Conservation (phyloP, 2,797 vertebrate species). For the Argyrosomus regius region DNA sequence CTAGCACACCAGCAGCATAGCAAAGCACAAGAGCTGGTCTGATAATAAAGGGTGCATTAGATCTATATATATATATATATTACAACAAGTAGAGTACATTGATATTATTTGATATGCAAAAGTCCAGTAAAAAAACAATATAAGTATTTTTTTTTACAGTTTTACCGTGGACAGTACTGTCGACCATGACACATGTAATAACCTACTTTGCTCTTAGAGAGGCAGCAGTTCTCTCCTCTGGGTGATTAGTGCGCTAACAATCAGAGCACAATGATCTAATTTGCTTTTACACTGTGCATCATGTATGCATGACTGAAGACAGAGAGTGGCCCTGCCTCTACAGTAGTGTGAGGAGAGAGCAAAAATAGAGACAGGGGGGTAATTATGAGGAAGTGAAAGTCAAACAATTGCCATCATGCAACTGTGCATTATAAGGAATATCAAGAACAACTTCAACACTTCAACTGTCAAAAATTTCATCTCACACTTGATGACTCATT, state of each 20-base stretch:
- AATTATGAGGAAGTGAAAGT: conserved; percentile 10
- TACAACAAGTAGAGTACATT: background rate
- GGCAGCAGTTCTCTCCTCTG: conserved; percentile 23
- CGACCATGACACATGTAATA: conserved; percentile 15
- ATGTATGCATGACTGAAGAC: conserved; percentile 55
- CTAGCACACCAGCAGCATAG: background rate
- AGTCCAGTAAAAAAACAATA: background rate
- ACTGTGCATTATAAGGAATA: conserved; percentile 18
- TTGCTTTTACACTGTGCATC: conserved; percentile 58
- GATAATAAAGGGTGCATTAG: background rate
- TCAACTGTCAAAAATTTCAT: background rate
- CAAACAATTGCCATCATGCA: conserved; percentile 13
- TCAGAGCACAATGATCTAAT: conserved; percentile 69
- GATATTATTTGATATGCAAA: background rate
- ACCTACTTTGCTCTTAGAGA: conserved; percentile 14
- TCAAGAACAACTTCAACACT: conserved; percentile 11
- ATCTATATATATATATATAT: background rate
- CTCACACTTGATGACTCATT: background rate
- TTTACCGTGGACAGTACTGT: conserved; percentile 5
- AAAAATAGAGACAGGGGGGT: background rate
- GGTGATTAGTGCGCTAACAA: conserved; percentile 50
- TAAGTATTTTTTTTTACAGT: background rate
- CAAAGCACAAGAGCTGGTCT: background rate
- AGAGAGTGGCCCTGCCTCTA: conserved; percentile 37
- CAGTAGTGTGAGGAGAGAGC: conserved; percentile 30